Base-by-base conservation (phyloP, 2,888 invertebrate genomes). In the Caenorhabditis japonica region DNA sequence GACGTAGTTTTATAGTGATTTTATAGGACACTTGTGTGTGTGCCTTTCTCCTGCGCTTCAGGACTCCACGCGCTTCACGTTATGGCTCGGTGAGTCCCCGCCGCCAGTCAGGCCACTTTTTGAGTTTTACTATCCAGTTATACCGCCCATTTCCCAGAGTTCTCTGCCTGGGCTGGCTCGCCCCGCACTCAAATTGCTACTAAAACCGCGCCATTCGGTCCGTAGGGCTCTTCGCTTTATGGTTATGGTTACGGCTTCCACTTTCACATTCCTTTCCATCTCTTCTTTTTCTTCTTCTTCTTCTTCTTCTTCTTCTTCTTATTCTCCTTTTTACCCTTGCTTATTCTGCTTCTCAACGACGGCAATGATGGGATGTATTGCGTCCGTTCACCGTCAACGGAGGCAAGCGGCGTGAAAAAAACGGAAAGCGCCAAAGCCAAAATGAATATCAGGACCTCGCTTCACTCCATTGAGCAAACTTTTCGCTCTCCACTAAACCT, bases 1-100 rank as follows among this genome's bases (percentile, higher is more conserved):
- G 70, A 70, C 70, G 70, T 70, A 61, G 61, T 70, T 70, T 70
- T 70, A 70, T 70, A 70, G 70, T 70, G 70, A 70, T 70, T 70
- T 70, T 70, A 70, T 70, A 61, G 70, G 70, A 70, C 70, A 70
- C 61, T 70, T 56, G 59, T 38, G 51, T 66, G 43, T 66, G 51
- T 58, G 56, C 44, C 66, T 62, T 56, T 64, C 46, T 53, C 59
- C 34, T 51, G 41, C 66, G 55, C 47, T 64, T 55, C 55, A 10
- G 10, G 10, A 49, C 64, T 47, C 56, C 56, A 55, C 55, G 62
- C 62, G 46, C 55, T 23, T 34, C 47, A 47, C 59, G 47, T 47
- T 47, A 47, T 55, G 43, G n/a, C 41, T 33, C 55, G 30, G 39
- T 44, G 43, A 19, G 43, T 43, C 43, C 21, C 23, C 43, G 43